Base-by-base conservation (phyloP, 2,113 vertebrate genomes). In the Alethe diademata region DNA sequence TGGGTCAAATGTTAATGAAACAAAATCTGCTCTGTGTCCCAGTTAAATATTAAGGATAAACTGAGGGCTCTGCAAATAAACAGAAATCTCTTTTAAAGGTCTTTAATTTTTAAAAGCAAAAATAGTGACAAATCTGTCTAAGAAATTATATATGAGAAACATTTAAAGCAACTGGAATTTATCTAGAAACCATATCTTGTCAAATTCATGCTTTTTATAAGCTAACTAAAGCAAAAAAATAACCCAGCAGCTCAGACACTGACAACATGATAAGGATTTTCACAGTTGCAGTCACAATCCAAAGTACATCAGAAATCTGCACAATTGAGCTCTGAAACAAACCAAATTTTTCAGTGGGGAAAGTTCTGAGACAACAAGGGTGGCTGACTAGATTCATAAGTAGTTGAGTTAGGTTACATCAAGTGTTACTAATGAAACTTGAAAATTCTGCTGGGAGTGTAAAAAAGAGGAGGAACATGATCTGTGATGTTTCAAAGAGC, bases 371-470 rank as follows among this genome's bases (percentile, higher is more conserved):
- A 90, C 88, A 91, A 90, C 58, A 97, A 88, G 91, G 78, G 81
- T 6, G 18, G 94, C 67, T 75, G 79, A 78, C 42, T 91, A 54
- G 67, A 91, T 93, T 96, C 87, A 74, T 62, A 94, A 92, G 69
- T 80, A 95, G 75, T 78, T 69, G 78, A 95, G 86, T 92, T 84
- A 84, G 78, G 82, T 78, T 97, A 86, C 58, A 65, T 96, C 73
- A 94, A 95, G 89, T 87, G 79, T 62, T 95, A 82, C 96, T 97
- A 94, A 96, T 73, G 85, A 95, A 93, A 95, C 86, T 33, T 83
- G 53, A 88, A 96, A 94, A 88, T 58, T 94, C 96, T 92, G 67
- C 48, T 84, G 95, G 90, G 90, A 97, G 89, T 78, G 58, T 75
- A 91, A 38, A 64, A 91, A 97, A 74, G 75, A 93, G 72, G 62